Evolutionary conservation across 2,113 vertebrate species (phyloP).

Genomic region (Calyptommatus sinebrachiatus): DNA sequence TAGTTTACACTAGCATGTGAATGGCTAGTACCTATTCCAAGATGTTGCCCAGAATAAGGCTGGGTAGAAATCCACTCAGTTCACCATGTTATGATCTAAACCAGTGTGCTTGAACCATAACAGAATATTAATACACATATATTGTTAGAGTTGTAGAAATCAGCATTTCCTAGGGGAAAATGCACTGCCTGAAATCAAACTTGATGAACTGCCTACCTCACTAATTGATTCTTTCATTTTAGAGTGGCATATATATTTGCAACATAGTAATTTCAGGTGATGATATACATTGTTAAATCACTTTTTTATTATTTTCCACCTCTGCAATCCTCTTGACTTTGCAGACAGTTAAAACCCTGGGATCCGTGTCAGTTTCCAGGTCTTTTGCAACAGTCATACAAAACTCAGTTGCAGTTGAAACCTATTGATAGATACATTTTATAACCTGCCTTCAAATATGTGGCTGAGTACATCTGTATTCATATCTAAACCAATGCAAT

Average conservation of each 20-base stretch:
- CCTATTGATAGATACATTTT: not conserved
- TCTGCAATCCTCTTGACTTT: not conserved
- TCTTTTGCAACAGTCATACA: not conserved
- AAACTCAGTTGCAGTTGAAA: not conserved
- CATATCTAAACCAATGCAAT: no score
- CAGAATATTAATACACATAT: no score
- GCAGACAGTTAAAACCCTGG: not conserved
- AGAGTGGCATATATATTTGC: not conserved
- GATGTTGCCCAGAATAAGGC: no score
- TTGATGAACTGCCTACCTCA: not conserved
- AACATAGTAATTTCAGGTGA: not conserved
- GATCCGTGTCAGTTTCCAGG: not conserved
- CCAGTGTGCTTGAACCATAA: no score
- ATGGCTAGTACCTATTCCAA: no score
- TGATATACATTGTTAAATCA: not conserved
- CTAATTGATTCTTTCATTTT: not conserved
- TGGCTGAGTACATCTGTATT: not conserved
- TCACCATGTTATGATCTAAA: no score
- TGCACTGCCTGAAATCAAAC: not conserved
- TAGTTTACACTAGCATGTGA: no score
- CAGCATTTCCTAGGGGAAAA: no score
- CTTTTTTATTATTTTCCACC: not conserved
- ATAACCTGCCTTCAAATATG: not conserved
- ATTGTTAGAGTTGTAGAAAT: no score
- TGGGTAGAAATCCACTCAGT: no score